Evolutionary conservation across 2,888 invertebrate species (phyloP).

Genomic region (Caradrina clavipalpis): DNA sequence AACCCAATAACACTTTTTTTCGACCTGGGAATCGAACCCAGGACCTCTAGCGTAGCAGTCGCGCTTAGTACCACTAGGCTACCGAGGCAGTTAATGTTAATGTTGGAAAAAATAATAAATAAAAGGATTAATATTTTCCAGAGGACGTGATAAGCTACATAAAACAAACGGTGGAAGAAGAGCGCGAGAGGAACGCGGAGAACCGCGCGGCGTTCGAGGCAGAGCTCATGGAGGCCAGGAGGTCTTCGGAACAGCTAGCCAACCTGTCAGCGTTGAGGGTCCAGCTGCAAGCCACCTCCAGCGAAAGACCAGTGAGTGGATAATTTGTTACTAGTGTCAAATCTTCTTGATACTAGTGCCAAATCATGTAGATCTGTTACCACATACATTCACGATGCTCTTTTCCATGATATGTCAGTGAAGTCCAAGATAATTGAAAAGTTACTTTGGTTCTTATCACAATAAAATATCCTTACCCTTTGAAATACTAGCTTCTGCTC

Average conservation of each 20-base stretch:
- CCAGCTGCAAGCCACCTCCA: constrained; percentile 77
- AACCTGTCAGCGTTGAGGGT: constrained; percentile 78
- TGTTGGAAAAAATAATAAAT: too few species aligned
- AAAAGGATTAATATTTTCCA: constrained; percentile 57
- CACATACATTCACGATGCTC: too few species aligned
- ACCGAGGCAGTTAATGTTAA: too few species aligned
- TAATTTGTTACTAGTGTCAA: neutral
- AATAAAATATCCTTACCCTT: too few species aligned
- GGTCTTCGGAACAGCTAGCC: constrained; percentile 81
- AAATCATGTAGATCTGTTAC: neutral
- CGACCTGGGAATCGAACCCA: too few species aligned
- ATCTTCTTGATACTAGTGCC: neutral
- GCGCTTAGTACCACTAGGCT: too few species aligned
- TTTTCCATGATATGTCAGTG: neutral
- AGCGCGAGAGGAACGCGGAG: constrained; percentile 81
- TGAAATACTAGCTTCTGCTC: too few species aligned
- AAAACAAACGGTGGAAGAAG: constrained; percentile 84
- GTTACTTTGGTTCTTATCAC: neutral
- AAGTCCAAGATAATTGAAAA: neutral
- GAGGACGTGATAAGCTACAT: constrained; percentile 86
- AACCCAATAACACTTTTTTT: too few species aligned
- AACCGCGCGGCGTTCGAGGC: constrained; percentile 79
- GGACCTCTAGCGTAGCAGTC: too few species aligned
- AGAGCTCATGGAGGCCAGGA: constrained; percentile 80
- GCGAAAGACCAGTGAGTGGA: constrained; percentile 78